phyloP scores from a whole-genome alignment of 2,113 vertebrate genomes.

The Chionomys nivalis region DNA sequence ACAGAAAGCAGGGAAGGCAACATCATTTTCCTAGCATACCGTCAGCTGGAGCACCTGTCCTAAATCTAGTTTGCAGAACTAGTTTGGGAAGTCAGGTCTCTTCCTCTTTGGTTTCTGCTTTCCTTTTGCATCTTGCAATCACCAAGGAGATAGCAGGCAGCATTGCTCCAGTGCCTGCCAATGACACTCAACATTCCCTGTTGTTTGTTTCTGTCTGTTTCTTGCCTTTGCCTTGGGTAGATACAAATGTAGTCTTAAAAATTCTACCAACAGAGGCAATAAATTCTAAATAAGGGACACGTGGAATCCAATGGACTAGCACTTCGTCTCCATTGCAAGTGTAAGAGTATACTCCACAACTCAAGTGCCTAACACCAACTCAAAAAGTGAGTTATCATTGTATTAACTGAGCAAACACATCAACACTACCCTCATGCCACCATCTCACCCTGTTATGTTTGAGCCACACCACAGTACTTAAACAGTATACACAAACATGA shows the following conservation, averaged over 20 bases:
- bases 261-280: neutral
- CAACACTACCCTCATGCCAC: neutral
- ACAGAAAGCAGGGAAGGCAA: slow-evolving; percentile 50
- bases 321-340: neutral
- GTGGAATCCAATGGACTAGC: neutral
- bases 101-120: neutral
- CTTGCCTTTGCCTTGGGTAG: neutral
- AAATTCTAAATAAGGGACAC: neutral
- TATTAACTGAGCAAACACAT: neutral
- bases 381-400: neutral
- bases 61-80: slow-evolving; percentile 51
- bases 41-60: neutral
- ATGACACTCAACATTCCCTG: neutral
- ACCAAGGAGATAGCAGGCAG: neutral
- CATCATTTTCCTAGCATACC: slow-evolving; percentile 32
- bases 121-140: neutral
- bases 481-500: neutral
- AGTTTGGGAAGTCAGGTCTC: neutral
- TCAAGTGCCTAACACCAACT: neutral
- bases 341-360: neutral
- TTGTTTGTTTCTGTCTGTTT: neutral
- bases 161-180: neutral
- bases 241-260: neutral
- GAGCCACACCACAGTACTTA: neutral
- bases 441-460: neutral